Percentiles rank a stretch among this genome's conserved stretches.
These are phyloP conservation scores for Gerosis bhagava DNA, from an alignment of 2,888 invertebrate genomes.

Conservation along the genomic window DNA sequence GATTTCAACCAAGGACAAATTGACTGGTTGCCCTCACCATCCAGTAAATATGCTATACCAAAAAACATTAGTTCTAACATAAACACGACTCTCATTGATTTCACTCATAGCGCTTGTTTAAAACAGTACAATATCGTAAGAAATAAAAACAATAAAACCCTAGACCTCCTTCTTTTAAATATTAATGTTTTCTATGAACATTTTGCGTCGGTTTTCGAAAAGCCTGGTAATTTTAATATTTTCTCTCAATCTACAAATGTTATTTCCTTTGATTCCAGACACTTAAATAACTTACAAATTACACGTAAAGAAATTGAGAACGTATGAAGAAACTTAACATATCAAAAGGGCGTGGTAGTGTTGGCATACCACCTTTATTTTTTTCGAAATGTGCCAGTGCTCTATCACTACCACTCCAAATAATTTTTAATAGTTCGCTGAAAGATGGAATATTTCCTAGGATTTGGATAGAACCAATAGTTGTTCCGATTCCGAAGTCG, in stretches of 20 bases:
- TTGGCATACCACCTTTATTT: conserved; percentile 2
- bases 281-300: not conserved
- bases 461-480: conserved; percentile 6
- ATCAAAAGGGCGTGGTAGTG: conserved; percentile 3
- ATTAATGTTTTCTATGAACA: conserved; percentile 10
- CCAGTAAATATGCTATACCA: too few species aligned
- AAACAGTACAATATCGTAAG: too few species aligned
- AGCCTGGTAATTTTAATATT: not conserved
- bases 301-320: not conserved
- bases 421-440: conserved; percentile 4
- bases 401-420: conserved; percentile 4
- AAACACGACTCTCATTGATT: too few species aligned
- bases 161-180: too few species aligned
- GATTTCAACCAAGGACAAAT: too few species aligned
- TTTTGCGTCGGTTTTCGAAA: conserved; percentile 4
- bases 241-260: not conserved
- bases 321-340: conserved; percentile 2
- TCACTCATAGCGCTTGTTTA: too few species aligned
- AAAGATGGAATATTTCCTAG: not conserved
- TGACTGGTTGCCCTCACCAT: too few species aligned
- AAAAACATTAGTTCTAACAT: too few species aligned
- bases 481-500: conserved; percentile 6
- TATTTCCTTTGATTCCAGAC: not conserved
- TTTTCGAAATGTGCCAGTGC: not conserved
- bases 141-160: too few species aligned